Evolutionary conservation across 2,888 invertebrate species (phyloP).

Genomic region (Tetrapedia diversipes): DNA sequence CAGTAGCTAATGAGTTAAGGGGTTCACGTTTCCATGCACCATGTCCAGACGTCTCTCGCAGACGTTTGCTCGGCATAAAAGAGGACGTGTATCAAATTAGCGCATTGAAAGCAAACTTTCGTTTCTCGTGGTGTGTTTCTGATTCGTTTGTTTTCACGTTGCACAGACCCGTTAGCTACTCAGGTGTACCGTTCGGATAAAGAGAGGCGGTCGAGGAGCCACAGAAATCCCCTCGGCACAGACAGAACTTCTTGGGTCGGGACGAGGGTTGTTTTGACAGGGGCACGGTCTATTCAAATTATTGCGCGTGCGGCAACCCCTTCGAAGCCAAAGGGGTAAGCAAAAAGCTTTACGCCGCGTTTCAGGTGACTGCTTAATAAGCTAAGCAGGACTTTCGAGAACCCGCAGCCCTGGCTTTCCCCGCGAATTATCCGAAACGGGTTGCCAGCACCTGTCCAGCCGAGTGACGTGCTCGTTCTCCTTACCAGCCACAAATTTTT

Average conservation of each 20-base stretch:
- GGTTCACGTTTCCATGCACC: constrained; percentile 13
- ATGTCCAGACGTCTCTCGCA: constrained; percentile 36
- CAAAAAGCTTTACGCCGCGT: constrained; percentile 52
- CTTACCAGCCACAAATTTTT: constrained; percentile 13
- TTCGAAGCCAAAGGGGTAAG: constrained; percentile 49
- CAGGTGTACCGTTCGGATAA: constrained; percentile 51
- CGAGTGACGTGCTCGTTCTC: not conserved
- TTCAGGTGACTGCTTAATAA: constrained; percentile 54
- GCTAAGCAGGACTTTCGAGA: constrained; percentile 54
- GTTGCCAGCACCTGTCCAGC: constrained; percentile 46
- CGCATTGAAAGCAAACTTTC: constrained; percentile 38
- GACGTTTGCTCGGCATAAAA: not conserved
- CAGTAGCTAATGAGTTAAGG: too few species aligned
- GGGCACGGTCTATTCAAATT: constrained; percentile 68
- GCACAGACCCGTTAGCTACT: constrained; percentile 45
- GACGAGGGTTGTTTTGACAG: constrained; percentile 68
- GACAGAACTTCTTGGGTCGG: constrained; percentile 62
- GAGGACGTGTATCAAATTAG: constrained; percentile 41
- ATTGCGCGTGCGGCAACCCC: constrained; percentile 66
- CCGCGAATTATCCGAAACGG: constrained; percentile 57
- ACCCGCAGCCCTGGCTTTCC: constrained; percentile 43
- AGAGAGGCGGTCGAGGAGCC: constrained; percentile 48
- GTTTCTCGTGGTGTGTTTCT: constrained; percentile 34
- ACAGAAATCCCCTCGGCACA: constrained; percentile 55
- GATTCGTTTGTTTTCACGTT: constrained; percentile 54